Evolutionary conservation across 2,113 vertebrate species (phyloP).

Genomic region (Chaetodon auriga): DNA sequence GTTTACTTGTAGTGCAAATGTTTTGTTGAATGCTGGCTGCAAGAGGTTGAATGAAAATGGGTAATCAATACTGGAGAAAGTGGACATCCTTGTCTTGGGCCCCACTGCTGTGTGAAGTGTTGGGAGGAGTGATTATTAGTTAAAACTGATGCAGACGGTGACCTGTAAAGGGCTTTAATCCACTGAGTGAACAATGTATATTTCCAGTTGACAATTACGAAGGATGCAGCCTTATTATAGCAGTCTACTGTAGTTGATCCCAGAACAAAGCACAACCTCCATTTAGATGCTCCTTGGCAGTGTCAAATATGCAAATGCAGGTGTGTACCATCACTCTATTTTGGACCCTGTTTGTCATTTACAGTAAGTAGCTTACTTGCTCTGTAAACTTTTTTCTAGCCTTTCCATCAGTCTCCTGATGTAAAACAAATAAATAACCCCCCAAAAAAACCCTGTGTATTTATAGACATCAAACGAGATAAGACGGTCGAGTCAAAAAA

Average conservation of each 20-base stretch:
- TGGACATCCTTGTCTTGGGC: too few species aligned
- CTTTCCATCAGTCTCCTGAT: not conserved
- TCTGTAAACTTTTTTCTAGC: not conserved
- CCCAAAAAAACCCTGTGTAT: not conserved
- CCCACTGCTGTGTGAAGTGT: too few species aligned
- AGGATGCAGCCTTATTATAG: not conserved
- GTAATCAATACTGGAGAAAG: too few species aligned
- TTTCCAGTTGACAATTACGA: too few species aligned
- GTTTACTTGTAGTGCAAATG: too few species aligned
- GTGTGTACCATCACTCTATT: not conserved
- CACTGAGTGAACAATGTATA: too few species aligned
- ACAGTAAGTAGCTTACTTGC: not conserved
- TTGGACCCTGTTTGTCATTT: not conserved
- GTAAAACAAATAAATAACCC: not conserved
- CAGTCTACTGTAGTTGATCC: not conserved
- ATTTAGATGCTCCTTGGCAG: not conserved
- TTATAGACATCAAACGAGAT: conserved; percentile 8
- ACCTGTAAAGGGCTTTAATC: too few species aligned
- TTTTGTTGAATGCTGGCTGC: too few species aligned
- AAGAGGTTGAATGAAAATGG: too few species aligned
- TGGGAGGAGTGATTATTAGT: too few species aligned
- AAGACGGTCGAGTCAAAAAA: conserved; percentile 6
- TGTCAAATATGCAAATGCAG: conserved; percentile 1
- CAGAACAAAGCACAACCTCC: conserved; percentile 3
- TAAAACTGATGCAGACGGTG: too few species aligned